These are phyloP conservation scores for Stegastes partitus DNA, from an alignment of 2,113 vertebrate species.

Conservation along the genomic window DNA sequence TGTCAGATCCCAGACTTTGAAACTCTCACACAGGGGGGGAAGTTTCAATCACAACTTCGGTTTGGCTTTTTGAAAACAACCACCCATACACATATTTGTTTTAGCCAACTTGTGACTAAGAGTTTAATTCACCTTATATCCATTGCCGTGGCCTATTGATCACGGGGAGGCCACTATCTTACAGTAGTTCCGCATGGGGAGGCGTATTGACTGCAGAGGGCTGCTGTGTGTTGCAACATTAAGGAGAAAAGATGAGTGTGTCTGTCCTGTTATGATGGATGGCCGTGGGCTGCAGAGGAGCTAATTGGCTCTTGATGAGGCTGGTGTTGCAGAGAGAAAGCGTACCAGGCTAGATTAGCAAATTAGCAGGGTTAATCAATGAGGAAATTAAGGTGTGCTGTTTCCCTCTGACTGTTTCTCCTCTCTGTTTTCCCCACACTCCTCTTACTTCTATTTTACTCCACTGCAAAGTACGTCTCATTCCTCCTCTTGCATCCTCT, in stretches of 20 bases:
- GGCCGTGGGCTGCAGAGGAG: constrained; percentile 68
- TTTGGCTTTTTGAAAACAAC: constrained; percentile 10
- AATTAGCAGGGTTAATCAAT: constrained; percentile 83
- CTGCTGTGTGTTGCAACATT: constrained; percentile 70
- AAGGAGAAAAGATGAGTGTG: constrained; percentile 80
- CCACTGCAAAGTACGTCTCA: neutral
- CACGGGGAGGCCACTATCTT: constrained; percentile 34
- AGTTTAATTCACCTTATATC: constrained; percentile 34
- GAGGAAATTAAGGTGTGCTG: constrained; percentile 74
- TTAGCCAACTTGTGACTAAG: constrained; percentile 24
- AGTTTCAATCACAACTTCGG: neutral
- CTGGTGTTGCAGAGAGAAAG: constrained; percentile 78
- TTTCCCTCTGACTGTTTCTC: constrained; percentile 63
- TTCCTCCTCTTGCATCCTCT: neutral
- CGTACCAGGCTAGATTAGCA: constrained; percentile 75
- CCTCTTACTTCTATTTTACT: neutral
- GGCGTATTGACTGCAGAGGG: constrained; percentile 71
- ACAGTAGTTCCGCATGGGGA: constrained; percentile 67
- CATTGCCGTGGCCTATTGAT: constrained; percentile 61
- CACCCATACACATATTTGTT: constrained; percentile 3
- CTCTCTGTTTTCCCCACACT: constrained; percentile 25
- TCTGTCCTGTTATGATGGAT: constrained; percentile 82
- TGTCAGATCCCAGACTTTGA: neutral
- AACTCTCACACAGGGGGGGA: constrained; percentile 1
- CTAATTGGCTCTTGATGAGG: constrained; percentile 84